These are phyloP conservation scores for Philaethria dido DNA, from an alignment of 2,888 invertebrate species.

Conservation along the genomic window DNA sequence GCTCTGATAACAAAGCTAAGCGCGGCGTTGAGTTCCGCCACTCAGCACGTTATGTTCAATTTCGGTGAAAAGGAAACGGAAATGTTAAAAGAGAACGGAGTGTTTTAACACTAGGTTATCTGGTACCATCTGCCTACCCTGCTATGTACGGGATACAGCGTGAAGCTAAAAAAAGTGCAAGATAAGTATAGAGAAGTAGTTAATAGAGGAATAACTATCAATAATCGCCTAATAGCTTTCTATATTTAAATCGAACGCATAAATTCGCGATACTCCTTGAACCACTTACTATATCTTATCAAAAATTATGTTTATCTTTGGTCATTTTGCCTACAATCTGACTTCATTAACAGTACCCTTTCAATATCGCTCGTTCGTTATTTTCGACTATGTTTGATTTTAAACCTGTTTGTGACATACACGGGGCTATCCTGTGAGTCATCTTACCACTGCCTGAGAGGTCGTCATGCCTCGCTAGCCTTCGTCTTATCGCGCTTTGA, in stretches of 20 bases:
- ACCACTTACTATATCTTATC: constrained; percentile 71
- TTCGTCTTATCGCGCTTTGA: neutral
- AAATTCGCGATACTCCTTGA: constrained; percentile 57
- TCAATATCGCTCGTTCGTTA: constrained; percentile 22
- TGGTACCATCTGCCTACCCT: no score
- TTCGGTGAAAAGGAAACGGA: no score
- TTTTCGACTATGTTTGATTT: constrained; percentile 23
- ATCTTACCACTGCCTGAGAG: constrained; percentile 16
- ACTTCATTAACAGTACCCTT: constrained; percentile 33
- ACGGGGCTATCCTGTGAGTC: constrained; percentile 37
- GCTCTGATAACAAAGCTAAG: no score
- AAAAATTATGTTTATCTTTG: constrained; percentile 42
- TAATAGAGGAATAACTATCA: neutral
- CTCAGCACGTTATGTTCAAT: no score
- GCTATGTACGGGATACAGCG: no score
- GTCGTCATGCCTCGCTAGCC: constrained; percentile 15
- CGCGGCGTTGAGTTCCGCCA: no score
- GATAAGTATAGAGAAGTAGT: neutral
- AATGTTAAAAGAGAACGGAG: no score
- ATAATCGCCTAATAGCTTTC: neutral
- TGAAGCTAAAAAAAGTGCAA: no score
- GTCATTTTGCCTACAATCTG: constrained; percentile 37
- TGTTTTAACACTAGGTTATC: no score
- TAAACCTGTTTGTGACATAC: constrained; percentile 43
- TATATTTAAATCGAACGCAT: constrained; percentile 28